A percentile compares a stretch with the other conserved stretches of the same genome.
Conservation (phyloP, 1,140 invertebrate species). For the Trypoxylus dichotomus region DNA sequence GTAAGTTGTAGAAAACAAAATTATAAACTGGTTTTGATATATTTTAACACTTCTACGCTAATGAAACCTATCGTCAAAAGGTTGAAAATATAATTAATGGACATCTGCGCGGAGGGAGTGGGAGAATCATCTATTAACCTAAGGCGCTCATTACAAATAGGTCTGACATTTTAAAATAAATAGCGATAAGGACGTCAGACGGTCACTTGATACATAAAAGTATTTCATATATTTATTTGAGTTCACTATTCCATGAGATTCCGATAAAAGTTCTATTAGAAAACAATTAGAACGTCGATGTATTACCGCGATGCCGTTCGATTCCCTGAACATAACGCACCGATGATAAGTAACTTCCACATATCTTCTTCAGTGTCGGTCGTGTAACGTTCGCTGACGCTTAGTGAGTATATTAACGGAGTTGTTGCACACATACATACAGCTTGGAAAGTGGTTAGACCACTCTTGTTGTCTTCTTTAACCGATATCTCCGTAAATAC, state of each 20-base stretch:
- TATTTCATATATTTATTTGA: not conserved
- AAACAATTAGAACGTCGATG: not conserved
- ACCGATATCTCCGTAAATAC: constrained; percentile 4
- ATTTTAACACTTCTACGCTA: constrained; percentile 13
- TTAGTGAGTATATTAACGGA: not conserved
- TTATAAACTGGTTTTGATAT: too few species aligned
- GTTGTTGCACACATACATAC: not conserved
- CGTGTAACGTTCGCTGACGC: not conserved
- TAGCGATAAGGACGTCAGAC: not conserved
- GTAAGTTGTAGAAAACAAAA: too few species aligned
- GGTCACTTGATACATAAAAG: not conserved
- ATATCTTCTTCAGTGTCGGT: constrained; percentile 12
- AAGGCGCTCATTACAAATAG: not conserved
- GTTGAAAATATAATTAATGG: not conserved
- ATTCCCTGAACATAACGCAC: not conserved
- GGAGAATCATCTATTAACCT: not conserved
- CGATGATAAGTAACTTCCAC: not conserved
- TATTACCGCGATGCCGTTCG: not conserved
- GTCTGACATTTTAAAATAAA: not conserved
- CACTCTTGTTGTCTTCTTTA: constrained; percentile 19
- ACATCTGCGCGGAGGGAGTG: not conserved
- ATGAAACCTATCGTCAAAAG: not conserved
- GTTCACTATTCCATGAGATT: not conserved
- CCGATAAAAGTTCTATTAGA: constrained; percentile 9
- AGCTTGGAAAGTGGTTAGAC: constrained; percentile 18